phyloP scores from a whole-genome alignment of 1,140 invertebrate species.

The Artemia franciscana region DNA sequence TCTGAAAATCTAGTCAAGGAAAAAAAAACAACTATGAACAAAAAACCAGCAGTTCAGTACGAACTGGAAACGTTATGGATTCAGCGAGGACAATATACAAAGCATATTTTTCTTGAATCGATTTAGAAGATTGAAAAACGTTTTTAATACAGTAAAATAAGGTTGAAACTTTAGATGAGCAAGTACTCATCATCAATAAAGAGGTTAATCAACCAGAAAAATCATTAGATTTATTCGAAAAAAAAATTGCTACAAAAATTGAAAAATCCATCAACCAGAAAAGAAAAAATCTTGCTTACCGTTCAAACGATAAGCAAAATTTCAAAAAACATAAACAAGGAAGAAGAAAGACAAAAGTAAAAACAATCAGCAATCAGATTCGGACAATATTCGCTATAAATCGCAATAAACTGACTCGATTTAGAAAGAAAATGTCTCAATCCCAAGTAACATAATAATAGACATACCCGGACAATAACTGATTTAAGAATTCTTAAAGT shows the following conservation, averaged over 20 bases:
- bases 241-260: neutral
- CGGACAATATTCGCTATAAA: neutral
- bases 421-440: constrained; percentile 11
- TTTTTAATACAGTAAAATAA: too few relatives aligned
- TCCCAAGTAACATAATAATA: neutral
- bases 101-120: too few relatives aligned
- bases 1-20: constrained; percentile 28
- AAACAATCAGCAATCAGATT: neutral
- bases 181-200: too few relatives aligned
- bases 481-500: neutral
- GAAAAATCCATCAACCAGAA: neutral
- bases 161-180: too few relatives aligned
- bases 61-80: too few relatives aligned
- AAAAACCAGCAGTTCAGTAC: too few relatives aligned
- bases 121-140: too few relatives aligned
- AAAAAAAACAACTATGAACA: constrained; percentile 3
- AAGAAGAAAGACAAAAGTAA: neutral
- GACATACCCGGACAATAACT: neutral
- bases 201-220: too few relatives aligned
- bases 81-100: too few relatives aligned
- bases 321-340: too few relatives aligned
- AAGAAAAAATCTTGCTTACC: neutral
- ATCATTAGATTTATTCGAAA: too few relatives aligned
- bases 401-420: neutral
- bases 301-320: neutral